Base-by-base conservation (phyloP, 2,113 vertebrate species). In the Clinocottus analis region DNA sequence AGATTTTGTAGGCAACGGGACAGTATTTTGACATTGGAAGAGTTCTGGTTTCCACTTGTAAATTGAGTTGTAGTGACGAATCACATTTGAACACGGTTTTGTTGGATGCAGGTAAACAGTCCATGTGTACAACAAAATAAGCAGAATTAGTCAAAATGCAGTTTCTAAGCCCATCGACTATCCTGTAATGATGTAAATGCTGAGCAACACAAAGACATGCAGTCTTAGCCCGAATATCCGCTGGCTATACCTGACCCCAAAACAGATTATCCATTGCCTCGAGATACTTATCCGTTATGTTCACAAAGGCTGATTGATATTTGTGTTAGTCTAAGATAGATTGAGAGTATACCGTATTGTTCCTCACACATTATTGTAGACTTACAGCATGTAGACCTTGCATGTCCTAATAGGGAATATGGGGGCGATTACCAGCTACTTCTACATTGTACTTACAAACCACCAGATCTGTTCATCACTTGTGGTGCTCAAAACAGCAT, bases 401-500 rank as follows among this genome's bases (percentile, higher is more conserved):
- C 7, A 47, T 37, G 55, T 1, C 19, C 21, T 13, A 3, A n/a
- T 64, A 6, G 14, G 19, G 12, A 14, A 73, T 56, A 67, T 12
- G 1, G 31, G 17, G 23, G 5, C 59, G 49, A 69, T 35, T 61
- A 65, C 53, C 35, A 59, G 25, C 12, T 9, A 11, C 47, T 59
- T 41, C 14, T 39, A 3, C n/a, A 21, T 47, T 73, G 1, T 39
- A 33, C 41, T 71, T 21, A 5, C 49, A 75, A 14, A 37, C 23
- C 19, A 45, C 19, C 5, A 31, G 45, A 17, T 12, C 2, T 58
- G 2, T 41, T 79, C 12, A 60, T 69, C 31, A 59, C 11, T 31
- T 23, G 49, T 29, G 11, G 2, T 66, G 61, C 61, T 77, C 6
- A 31, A 62, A 72, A 74, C 58, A 67, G 21, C 13, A 61, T 80